Evolutionary conservation across 1,140 invertebrate species (phyloP).

Genomic region (Arion vulgaris): DNA sequence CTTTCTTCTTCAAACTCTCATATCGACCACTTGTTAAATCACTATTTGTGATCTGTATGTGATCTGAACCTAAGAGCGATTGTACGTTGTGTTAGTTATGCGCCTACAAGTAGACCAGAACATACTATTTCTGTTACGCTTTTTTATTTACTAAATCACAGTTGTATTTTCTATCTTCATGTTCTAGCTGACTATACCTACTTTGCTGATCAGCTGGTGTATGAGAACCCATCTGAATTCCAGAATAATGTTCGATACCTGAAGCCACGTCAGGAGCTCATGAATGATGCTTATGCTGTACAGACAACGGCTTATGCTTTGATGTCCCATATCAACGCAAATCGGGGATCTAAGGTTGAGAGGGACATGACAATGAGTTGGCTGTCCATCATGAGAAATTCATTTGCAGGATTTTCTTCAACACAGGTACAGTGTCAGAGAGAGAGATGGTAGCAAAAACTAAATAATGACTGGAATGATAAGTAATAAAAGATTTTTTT

Average conservation of each 20-base stretch:
- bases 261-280: constrained; percentile 83
- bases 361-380: constrained; percentile 86
- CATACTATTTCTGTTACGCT: too few species aligned
- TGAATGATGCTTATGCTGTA: constrained; percentile 91
- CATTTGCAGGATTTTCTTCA: constrained; percentile 95
- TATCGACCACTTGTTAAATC: too few species aligned
- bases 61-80: too few species aligned
- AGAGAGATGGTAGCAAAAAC: too few species aligned
- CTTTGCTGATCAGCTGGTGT: constrained; percentile 64
- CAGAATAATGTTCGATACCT: constrained; percentile 81
- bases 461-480: too few species aligned
- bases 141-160: too few species aligned
- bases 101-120: too few species aligned
- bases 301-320: constrained; percentile 94
- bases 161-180: neutral
- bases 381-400: constrained; percentile 91
- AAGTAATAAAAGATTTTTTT: too few species aligned
- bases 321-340: constrained; percentile 80
- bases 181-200: constrained; percentile 62
- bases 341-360: constrained; percentile 44
- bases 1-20: too few species aligned
- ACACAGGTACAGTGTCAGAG: constrained; percentile 78
- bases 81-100: too few species aligned
- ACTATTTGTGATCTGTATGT: too few species aligned
- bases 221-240: constrained; percentile 61